These are phyloP conservation scores for Drosophila austrosaltans DNA, from an alignment of 2,888 invertebrate genomes.

Conservation along the genomic window DNA sequence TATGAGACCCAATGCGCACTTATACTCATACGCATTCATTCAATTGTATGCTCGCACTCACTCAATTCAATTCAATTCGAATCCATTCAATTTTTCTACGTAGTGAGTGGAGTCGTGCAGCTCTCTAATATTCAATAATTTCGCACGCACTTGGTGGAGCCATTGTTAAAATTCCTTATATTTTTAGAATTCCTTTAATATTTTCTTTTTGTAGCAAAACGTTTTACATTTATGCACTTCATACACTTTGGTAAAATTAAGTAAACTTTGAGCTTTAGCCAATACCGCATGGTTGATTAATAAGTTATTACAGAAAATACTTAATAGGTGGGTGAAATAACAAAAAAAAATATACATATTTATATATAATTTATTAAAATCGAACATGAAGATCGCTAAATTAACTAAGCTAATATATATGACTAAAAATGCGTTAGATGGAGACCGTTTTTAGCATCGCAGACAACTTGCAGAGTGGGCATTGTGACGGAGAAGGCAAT, in stretches of 20 bases:
- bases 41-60: too few relatives aligned
- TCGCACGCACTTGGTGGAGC: too few relatives aligned
- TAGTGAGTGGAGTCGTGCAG: too few relatives aligned
- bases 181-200: not conserved
- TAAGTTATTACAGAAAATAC: conserved; percentile 42
- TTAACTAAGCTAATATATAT: conserved; percentile 6
- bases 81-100: too few relatives aligned
- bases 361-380: not conserved
- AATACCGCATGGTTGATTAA: conserved; percentile 57
- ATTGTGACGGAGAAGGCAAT: conserved; percentile 96
- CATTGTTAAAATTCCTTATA: not conserved
- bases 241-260: conserved; percentile 71
- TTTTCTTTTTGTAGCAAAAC: not conserved
- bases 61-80: too few relatives aligned
- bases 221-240: conserved; percentile 21
- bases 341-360: not conserved
- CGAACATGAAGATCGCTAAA: conserved; percentile 19
- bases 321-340: conserved; percentile 18
- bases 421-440: conserved; percentile 80
- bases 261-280: conserved; percentile 80
- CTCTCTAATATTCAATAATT: too few relatives aligned
- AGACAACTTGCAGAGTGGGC: conserved; percentile 84
- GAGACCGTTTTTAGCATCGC: conserved; percentile 83
- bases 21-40: too few relatives aligned
- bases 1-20: too few relatives aligned